These are phyloP conservation scores for Ceriagrion tenellum DNA, from an alignment of 2,888 invertebrate species.

Conservation along the genomic window DNA sequence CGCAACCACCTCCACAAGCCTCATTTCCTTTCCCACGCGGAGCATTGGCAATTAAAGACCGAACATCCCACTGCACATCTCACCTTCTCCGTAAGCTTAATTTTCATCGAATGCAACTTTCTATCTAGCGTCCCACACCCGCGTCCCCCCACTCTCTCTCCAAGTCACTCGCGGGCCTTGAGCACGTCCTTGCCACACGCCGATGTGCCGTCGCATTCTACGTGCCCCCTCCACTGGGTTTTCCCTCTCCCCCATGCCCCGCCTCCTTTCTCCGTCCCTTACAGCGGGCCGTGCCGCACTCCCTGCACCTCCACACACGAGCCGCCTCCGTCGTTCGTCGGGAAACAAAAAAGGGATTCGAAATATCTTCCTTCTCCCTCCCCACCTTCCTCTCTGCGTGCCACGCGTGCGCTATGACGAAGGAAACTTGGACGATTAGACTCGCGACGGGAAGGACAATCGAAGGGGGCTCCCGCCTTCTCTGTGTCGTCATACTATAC, in stretches of 20 bases:
- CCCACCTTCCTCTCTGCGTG: neutral
- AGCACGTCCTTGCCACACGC: constrained; percentile 29
- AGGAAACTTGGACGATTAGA: too few species aligned
- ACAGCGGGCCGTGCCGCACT: neutral
- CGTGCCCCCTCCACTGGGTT: neutral
- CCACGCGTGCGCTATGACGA: too few species aligned
- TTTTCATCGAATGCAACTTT: neutral
- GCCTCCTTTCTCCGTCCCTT: neutral
- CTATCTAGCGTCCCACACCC: neutral
- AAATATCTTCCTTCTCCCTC: neutral
- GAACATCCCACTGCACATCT: neutral
- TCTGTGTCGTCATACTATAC: neutral
- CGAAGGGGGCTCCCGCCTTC: neutral
- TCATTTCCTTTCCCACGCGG: neutral
- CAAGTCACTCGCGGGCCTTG: neutral
- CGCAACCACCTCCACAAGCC: neutral
- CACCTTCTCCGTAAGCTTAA: neutral
- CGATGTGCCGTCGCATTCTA: neutral
- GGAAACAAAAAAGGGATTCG: too few species aligned
- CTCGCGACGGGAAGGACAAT: neutral
- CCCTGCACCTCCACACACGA: neutral
- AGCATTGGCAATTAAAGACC: neutral
- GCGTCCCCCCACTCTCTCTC: neutral
- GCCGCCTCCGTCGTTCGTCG: too few species aligned
- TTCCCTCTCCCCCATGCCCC: neutral